A percentile compares a stretch with the other conserved stretches of the same genome.
phyloP scores from a whole-genome alignment of 2,797 vertebrate genomes.

The Agapornis canus region DNA sequence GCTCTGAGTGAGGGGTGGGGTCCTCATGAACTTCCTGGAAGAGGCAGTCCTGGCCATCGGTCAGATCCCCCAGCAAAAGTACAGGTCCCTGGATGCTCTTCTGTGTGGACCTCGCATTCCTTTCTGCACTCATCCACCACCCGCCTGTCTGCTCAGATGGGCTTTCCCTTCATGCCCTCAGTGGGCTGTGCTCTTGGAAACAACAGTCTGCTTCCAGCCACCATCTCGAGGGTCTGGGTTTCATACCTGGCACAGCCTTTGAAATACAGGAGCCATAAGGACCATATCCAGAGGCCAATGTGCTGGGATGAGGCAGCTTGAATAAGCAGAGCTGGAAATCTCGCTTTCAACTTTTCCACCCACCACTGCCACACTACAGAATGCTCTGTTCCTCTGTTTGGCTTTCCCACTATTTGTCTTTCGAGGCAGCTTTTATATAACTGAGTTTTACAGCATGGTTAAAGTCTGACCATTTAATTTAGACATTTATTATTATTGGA shows the following conservation, averaged over 20 bases:
- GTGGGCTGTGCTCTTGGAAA: background rate
- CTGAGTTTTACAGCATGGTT: background rate
- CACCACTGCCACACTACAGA: fast-evolving
- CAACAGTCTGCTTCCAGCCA: background rate
- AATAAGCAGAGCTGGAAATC: background rate
- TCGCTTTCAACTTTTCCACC: conserved; percentile 15
- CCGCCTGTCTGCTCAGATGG: background rate
- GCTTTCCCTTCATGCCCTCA: background rate
- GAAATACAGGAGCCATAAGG: background rate
- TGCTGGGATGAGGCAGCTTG: background rate
- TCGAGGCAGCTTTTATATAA: conserved; percentile 25
- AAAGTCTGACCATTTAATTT: background rate
- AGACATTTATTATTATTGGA: conserved; percentile 31
- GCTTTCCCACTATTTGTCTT: background rate
- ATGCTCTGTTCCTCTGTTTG: background rate
- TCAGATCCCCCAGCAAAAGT: background rate
- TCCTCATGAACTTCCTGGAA: background rate
- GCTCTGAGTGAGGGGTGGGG: background rate
- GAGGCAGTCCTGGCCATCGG: background rate
- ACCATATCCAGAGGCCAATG: background rate
- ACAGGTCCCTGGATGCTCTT: background rate
- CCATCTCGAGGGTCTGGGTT: background rate
- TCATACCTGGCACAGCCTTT: background rate
- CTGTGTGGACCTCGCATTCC: background rate
- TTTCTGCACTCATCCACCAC: background rate